Percentiles rank a stretch among this genome's conserved stretches.
These are phyloP conservation scores for Drosophila guanche DNA, from an alignment of 1,140 invertebrate genomes.

Conservation along the genomic window DNA sequence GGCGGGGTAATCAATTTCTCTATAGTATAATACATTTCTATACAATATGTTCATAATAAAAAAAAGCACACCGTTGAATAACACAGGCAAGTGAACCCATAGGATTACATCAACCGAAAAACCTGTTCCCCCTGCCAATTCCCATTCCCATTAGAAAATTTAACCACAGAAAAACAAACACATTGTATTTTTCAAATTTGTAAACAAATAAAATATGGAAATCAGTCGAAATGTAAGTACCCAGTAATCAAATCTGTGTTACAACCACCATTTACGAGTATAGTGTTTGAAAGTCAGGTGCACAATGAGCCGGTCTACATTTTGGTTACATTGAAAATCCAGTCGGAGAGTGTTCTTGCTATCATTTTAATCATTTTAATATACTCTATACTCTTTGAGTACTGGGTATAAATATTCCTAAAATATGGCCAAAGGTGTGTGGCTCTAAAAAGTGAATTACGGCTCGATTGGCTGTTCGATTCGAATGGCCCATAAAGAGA, in stretches of 20 bases:
- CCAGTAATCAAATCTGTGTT: too few relatives aligned
- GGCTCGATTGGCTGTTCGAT: constrained; percentile 41
- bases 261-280: too few relatives aligned
- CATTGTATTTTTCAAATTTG: not conserved
- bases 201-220: constrained; percentile 17
- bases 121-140: constrained; percentile 5
- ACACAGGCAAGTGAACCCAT: constrained; percentile 10
- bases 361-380: not conserved
- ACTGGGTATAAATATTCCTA: too few relatives aligned
- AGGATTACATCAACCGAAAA: constrained; percentile 21
- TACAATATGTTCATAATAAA: too few relatives aligned
- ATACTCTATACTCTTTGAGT: not conserved
- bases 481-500: constrained; percentile 49
- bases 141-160: not conserved
- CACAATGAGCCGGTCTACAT: too few relatives aligned
- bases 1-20: constrained; percentile 25
- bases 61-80: not conserved
- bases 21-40: not conserved
- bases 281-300: too few relatives aligned
- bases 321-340: too few relatives aligned
- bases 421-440: constrained; percentile 2
- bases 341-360: too few relatives aligned
- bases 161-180: not conserved
- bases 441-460: constrained; percentile 47
- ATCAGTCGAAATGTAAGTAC: not conserved